These are phyloP conservation scores for Hydrotaea diabolus DNA, from an alignment of 2,888 invertebrate genomes.

Conservation along the genomic window DNA sequence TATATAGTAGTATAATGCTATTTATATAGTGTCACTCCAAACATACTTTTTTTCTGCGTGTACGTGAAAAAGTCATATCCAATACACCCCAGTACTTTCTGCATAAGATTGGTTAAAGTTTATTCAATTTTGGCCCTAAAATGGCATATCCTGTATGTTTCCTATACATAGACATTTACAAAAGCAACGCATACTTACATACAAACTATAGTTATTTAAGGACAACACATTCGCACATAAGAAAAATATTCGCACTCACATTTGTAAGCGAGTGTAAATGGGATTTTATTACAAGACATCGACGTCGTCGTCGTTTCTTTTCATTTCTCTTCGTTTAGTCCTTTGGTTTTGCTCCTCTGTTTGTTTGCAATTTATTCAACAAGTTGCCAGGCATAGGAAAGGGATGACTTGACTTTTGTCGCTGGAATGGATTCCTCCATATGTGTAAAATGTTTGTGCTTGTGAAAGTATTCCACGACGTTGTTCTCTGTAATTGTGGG, in stretches of 20 bases:
- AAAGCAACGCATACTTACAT: not conserved
- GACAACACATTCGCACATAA: not conserved
- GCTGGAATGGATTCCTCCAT: not conserved
- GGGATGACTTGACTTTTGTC: slow-evolving; percentile 8
- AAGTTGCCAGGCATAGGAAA: not conserved
- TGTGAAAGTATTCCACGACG: too few species aligned
- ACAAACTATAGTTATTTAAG: not conserved
- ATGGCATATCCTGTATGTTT: not conserved
- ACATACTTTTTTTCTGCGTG: too few species aligned
- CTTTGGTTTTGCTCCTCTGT: too few species aligned
- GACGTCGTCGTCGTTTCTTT: not conserved
- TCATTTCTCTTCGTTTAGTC: slow-evolving; percentile 10
- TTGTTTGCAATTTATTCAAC: slow-evolving; percentile 30
- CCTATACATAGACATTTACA: not conserved
- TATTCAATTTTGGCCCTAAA: too few species aligned
- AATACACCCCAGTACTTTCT: too few species aligned
- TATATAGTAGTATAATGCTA: too few species aligned
- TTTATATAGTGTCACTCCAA: too few species aligned
- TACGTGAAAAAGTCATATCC: too few species aligned
- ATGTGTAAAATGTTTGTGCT: not conserved
- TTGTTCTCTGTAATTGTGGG: not conserved
- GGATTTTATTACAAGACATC: slow-evolving; percentile 24
- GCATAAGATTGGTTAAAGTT: too few species aligned
- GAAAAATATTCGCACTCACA: not conserved
- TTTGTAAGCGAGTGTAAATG: slow-evolving; percentile 22